phyloP scores from a whole-genome alignment of 2,797 vertebrate species.

The Lindbergichthys nudifrons region DNA sequence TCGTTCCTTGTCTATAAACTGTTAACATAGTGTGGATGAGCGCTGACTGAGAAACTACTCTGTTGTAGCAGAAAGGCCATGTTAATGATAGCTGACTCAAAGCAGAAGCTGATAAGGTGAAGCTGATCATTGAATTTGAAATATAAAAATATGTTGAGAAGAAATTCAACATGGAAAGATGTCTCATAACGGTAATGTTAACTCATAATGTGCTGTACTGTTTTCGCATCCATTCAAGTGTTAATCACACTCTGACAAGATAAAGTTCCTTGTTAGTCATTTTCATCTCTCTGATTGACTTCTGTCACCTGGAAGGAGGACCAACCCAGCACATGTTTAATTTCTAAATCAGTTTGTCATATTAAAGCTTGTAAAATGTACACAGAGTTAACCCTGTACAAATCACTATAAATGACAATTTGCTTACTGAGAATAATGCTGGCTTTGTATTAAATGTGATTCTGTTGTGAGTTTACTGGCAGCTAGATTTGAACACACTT shows the following conservation, averaged over 20 bases:
- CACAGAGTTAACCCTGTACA: too few species aligned
- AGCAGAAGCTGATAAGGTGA: background rate
- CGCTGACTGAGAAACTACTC: background rate
- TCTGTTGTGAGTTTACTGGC: background rate
- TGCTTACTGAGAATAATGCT: constrained; percentile 2
- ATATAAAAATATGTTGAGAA: background rate
- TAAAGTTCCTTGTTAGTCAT: constrained; percentile 35
- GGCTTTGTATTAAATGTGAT: background rate
- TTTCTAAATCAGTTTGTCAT: background rate
- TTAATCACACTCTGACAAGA: constrained; percentile 41
- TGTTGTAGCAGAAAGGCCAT: background rate
- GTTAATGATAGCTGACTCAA: background rate
- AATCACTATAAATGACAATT: background rate
- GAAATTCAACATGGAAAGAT: background rate
- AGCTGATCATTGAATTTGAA: constrained; percentile 3
- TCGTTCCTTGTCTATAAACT: constrained; percentile 53
- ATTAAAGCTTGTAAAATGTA: constrained; percentile 1
- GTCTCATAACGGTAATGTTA: constrained; percentile 5
- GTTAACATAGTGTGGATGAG: background rate
- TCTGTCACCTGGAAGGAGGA: constrained; percentile 33
- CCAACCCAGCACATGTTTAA: constrained; percentile 1
- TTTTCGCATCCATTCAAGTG: constrained; percentile 5
- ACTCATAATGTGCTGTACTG: constrained; percentile 29
- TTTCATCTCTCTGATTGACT: constrained; percentile 44
- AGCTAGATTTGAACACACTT: background rate